Base-by-base conservation (phyloP, 2,113 vertebrate genomes). In the Thymallus thymallus region DNA sequence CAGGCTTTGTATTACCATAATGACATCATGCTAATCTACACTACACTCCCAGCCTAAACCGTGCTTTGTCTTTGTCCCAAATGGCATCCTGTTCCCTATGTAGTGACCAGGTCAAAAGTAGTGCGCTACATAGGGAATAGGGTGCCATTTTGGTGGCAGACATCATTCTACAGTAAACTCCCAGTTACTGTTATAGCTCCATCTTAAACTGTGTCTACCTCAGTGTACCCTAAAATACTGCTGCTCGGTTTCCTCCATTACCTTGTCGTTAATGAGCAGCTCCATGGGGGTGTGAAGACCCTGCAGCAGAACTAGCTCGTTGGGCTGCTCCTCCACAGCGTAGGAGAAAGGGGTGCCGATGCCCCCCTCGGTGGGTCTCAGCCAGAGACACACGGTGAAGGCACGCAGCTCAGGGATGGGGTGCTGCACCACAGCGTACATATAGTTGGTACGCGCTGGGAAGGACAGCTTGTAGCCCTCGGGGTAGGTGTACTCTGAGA, bases 241-340 rank as follows among this genome's bases (percentile, higher is more conserved):
- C 30, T 48, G 16, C 22, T 5, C 1, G 20, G 24, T 63, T 29
- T 29, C 58, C 16, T 13, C 51, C 1, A 86, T 65, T 79, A 97
- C 98, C 95, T 99, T 98, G 86, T 98, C 95, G 1, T 98, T 97
- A 88, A 99, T 90, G 75, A 99, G 95, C 85, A 99, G 92, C 87
- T 99, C 97, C 73, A 95, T 84, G 2, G 97, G 95, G 3, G 95
- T 94, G 0, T 90, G 92, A 45, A 95, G 94, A 10, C 96, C 94
- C 83, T 98, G 96, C 78, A 98, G 88, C 63, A 99, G 90, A 86
- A 97, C 96, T 0, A 99, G 92, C 83, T 99, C 97, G 0, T 99
- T 98, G 30, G 95, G 91, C 70, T 99, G 96, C 18, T 92, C 95
- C 0, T 93, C 84, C 18, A 97, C 95, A 0, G 97, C 96, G 71